Evolutionary conservation across 2,888 invertebrate genomes (phyloP).

Genomic region (Anarsia innoxiella): DNA sequence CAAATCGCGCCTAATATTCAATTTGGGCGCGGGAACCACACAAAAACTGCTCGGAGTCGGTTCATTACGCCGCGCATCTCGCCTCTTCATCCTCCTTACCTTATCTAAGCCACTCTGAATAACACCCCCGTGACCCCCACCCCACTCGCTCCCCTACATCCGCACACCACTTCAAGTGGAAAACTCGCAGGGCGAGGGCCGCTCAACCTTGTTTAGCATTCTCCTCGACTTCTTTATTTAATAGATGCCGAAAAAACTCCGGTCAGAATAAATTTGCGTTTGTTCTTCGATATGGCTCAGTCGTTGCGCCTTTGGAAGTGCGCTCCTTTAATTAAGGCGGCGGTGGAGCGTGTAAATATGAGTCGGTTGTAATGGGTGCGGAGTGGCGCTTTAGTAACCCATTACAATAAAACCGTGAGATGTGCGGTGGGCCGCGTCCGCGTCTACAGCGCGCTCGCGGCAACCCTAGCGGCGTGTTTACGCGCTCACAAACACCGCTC

Average conservation of each 20-base stretch:
- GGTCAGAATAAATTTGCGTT: constrained; percentile 70
- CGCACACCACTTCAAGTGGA: constrained; percentile 69
- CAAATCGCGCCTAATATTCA: constrained; percentile 74
- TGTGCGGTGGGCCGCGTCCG: not conserved
- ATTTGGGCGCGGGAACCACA: constrained; percentile 70
- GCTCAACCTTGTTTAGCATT: constrained; percentile 75
- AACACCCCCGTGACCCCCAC: constrained; percentile 47
- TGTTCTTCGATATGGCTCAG: constrained; percentile 59
- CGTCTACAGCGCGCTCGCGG: constrained; percentile 24
- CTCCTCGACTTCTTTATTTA: constrained; percentile 73
- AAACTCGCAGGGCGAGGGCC: constrained; percentile 71
- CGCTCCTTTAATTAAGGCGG: constrained; percentile 60
- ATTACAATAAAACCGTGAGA: constrained; percentile 43
- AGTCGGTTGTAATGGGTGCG: constrained; percentile 48
- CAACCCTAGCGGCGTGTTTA: constrained; percentile 61
- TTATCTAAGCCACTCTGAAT: constrained; percentile 73
- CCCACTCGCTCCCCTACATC: constrained; percentile 34
- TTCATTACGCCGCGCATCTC: constrained; percentile 74
- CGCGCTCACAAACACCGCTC: constrained; percentile 50
- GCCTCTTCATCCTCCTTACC: constrained; percentile 73
- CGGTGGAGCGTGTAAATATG: constrained; percentile 51
- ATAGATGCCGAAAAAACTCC: constrained; percentile 70
- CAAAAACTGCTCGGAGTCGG: constrained; percentile 71
- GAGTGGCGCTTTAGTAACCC: constrained; percentile 56
- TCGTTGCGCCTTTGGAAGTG: constrained; percentile 54